These are phyloP conservation scores for Cryptoleucopteryx plumbea DNA, from an alignment of 2,113 vertebrate genomes.

Conservation along the genomic window DNA sequence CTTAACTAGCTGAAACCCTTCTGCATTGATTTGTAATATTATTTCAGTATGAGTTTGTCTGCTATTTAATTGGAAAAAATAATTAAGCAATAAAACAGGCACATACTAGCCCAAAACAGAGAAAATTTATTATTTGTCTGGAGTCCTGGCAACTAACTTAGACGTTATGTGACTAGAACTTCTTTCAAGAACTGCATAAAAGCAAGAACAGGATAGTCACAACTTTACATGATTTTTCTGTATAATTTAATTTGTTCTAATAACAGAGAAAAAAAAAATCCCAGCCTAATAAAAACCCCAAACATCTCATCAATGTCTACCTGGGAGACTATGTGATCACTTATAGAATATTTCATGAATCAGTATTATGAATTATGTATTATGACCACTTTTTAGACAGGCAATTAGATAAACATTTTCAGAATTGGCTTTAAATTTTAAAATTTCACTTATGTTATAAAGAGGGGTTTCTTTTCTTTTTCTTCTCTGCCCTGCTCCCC, in stretches of 20 bases:
- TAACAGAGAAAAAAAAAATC: neutral
- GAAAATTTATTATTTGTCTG: neutral
- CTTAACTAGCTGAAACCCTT: neutral
- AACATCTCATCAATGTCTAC: neutral
- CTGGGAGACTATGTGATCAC: neutral
- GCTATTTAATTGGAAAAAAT: neutral
- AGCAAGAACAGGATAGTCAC: neutral
- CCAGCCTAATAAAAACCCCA: neutral
- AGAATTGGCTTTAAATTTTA: neutral
- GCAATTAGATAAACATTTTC: neutral
- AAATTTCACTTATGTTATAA: neutral
- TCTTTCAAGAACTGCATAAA: neutral
- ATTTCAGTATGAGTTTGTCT: neutral
- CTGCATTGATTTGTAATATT: neutral
- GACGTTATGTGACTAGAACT: neutral
- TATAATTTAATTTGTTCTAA: neutral
- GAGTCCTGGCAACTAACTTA: neutral
- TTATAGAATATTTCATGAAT: neutral
- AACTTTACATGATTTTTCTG: neutral
- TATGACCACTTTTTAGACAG: neutral
- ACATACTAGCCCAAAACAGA: neutral
- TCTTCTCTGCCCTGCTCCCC: fast-evolving
- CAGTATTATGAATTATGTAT: neutral
- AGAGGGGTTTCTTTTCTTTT: neutral
- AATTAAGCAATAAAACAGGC: neutral